Evolutionary conservation across 1,140 invertebrate genomes (phyloP), one percentile per base, ranked within the genome.

Genomic region (Solen grandis): DNA sequence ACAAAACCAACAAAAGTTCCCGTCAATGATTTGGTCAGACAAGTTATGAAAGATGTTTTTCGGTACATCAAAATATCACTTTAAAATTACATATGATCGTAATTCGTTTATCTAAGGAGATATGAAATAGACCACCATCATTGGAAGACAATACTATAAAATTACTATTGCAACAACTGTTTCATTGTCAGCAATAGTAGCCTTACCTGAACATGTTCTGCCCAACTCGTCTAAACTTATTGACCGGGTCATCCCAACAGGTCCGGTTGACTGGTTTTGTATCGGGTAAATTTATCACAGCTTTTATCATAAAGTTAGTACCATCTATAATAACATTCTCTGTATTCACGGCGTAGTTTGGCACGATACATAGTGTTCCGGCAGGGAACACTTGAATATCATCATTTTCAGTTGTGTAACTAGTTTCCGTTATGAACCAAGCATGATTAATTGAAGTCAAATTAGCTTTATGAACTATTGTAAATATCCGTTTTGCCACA

Each of bases 341-440:
- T 38, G 82, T n/a, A 50, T 85, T 69, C n/a, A 85, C 50, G n/a
- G 83, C 85, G 13, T 84, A 76, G 62, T 85, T 87, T 55, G 87
- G 81, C 13, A 87, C 55, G 14, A 89, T 81, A 1, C 84, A 85
- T 41, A 88, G 76, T 54, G 84, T 84, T 1, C 88, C 87, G 38
- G 83, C 38, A 1, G 87, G 85, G 41, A 83, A 88, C 50, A 75
- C 36, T 13, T 63, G 57, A 31, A 89, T 36, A 10, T 86, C 29
- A 46, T 82, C 59, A 57, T 83, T 69, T 50, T 86, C 84, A 16
- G 82, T 59, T 22, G 87, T 86, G 74, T 86, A 88, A 36, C 84
- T 87, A 66, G 86, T 84, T 54, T 88, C 87, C n/a, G 88, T 89
- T 59, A 88, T 79, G 73, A 88, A 88, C 88, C 88, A 89, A 29